Base-by-base conservation (phyloP, 2,888 invertebrate genomes). In the Brachyptera putata region DNA sequence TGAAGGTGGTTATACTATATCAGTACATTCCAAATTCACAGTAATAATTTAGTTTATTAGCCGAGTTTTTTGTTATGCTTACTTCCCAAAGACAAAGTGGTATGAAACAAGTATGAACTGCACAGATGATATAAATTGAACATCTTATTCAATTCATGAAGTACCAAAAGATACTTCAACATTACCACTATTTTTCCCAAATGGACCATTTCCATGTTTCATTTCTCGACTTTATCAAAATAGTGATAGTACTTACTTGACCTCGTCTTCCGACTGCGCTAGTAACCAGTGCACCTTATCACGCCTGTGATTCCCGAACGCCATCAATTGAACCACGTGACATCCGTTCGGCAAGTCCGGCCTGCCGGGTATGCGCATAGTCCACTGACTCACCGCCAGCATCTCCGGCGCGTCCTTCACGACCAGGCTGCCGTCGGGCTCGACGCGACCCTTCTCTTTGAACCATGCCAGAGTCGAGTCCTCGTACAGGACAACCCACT, bases 381-480 rank as follows among this genome's bases (percentile, higher is more conserved):
- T 91, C 85, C 87, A 90, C 67, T 86, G 85, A 1, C 89, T 86
- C 63, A 88, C 88, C 22, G 90, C 89, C 69, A 91, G 76, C 80
- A 90, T 83, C 72, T 91, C 89, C 0, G 89, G 89, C 22, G 88
- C 84, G 70, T 89, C 89, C 72, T 87, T 87, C 64, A 92, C 85
- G 64, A 86, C 79, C 34, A 78, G 69, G 37, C 74, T 74, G 65
- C 71, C 81, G 74, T 74, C 79, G 65, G 72, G 78, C 68, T 71
- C 76, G 62, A 70, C 70, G 68, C 73, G 77, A 2, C 77, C 79
- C 66, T 81, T 79, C 68, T 81, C 87, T 74, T 89, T 88, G 73
- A 85, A 91, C 86, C 90, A 90, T n/a, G 89, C 86, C 77, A 92
- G 81, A n/a, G 88, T 88, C 11, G 89, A 89, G 74, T 91, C 91